Conservation (phyloP, 1,140 invertebrate species). For the Drosophila bocqueti region DNA sequence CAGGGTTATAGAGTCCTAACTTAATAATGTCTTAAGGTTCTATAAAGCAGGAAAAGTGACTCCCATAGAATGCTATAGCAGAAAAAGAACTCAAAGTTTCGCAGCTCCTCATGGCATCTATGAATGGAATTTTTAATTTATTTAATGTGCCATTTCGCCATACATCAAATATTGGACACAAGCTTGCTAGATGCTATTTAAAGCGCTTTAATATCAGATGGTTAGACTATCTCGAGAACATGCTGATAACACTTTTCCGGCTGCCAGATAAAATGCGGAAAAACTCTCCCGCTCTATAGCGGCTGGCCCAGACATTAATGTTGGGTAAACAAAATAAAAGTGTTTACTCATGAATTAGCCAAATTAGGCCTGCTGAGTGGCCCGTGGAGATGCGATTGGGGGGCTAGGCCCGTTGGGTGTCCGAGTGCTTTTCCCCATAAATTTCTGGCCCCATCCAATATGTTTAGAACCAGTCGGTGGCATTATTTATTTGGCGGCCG, state of each 20-base stretch:
- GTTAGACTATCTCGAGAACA: slow-evolving; percentile 34
- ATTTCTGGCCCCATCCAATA: slow-evolving; percentile 6
- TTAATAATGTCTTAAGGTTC: neutral
- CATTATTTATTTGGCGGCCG: neutral
- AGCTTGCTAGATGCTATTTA: slow-evolving; percentile 63
- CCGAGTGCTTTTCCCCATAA: slow-evolving; percentile 21
- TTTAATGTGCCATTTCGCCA: slow-evolving; percentile 50
- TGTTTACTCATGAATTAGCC: slow-evolving; percentile 27
- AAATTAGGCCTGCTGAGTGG: slow-evolving; percentile 22
- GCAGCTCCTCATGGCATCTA: neutral
- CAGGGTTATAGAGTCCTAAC: neutral
- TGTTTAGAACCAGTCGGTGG: slow-evolving; percentile 5
- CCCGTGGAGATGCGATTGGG: slow-evolving; percentile 9
- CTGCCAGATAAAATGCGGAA: slow-evolving; percentile 10
- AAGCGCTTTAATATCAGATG: slow-evolving; percentile 68
- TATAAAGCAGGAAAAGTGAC: neutral
- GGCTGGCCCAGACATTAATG: slow-evolving; percentile 27
- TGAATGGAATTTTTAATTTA: slow-evolving; percentile 61
- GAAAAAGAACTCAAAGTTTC: neutral
- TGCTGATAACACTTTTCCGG: slow-evolving; percentile 32
- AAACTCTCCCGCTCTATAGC: neutral
- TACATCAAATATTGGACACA: slow-evolving; percentile 33
- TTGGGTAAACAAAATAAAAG: slow-evolving; percentile 27
- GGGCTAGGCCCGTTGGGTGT: slow-evolving; percentile 10
- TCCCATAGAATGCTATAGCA: neutral